Evolutionary conservation across 2,113 vertebrate genomes (phyloP).

Genomic region (Caranx ignobilis): DNA sequence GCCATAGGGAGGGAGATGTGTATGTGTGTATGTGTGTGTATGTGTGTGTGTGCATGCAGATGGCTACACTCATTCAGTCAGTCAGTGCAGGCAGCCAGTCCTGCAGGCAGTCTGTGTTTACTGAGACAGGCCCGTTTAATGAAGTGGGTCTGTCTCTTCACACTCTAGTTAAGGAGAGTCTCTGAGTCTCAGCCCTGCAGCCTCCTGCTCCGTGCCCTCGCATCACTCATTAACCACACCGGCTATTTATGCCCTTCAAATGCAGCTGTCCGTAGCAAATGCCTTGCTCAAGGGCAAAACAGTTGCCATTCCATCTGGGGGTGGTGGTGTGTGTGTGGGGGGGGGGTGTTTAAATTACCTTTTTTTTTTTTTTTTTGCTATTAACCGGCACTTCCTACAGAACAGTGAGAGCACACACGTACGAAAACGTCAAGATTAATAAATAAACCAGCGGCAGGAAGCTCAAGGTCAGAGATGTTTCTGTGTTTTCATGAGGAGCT

Average conservation of each 20-base stretch:
- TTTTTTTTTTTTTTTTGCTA: constrained; percentile 3
- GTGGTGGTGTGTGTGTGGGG: background rate
- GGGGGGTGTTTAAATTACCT: constrained; percentile 44
- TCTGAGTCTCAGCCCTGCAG: constrained; percentile 48
- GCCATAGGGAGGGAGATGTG: constrained; percentile 13
- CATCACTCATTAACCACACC: constrained; percentile 56
- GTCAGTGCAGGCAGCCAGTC: constrained; percentile 46
- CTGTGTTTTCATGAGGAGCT: background rate
- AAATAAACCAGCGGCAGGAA: constrained; percentile 1
- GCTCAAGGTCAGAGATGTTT: background rate
- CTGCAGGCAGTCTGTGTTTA: constrained; percentile 63
- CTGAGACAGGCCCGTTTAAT: constrained; percentile 64
- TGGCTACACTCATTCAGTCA: constrained; percentile 38
- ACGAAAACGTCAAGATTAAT: constrained; percentile 2
- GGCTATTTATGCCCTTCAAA: constrained; percentile 38
- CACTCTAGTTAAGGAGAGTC: constrained; percentile 63
- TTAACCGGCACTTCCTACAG: background rate
- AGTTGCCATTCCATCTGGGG: constrained; percentile 28
- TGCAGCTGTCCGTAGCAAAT: constrained; percentile 51
- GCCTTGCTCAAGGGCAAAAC: constrained; percentile 69
- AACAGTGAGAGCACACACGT: background rate
- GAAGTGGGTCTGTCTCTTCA: constrained; percentile 69
- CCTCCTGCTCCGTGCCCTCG: constrained; percentile 39
- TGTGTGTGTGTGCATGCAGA: constrained; percentile 46
- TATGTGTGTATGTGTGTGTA: background rate